These are phyloP conservation scores for Arizona elegans DNA, from an alignment of 2,113 vertebrate species.

Conservation along the genomic window DNA sequence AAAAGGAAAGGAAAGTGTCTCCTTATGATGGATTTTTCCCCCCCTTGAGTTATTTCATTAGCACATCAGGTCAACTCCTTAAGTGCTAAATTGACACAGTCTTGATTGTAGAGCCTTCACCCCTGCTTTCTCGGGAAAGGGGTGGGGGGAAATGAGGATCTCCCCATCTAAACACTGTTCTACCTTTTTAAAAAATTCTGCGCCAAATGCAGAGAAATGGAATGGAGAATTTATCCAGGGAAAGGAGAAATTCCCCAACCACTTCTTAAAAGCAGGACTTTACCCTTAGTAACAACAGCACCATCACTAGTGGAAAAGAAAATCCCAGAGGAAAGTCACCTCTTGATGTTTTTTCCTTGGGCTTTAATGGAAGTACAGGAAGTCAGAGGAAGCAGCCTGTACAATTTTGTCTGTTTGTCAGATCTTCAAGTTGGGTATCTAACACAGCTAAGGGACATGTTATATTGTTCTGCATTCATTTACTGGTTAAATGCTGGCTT, in stretches of 20 bases:
- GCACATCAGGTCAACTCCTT: not conserved
- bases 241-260: not conserved
- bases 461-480: not conserved
- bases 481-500: slow-evolving; percentile 4
- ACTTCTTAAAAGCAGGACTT: not conserved
- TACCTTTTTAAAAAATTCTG: not conserved
- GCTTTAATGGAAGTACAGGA: not conserved
- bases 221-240: not conserved
- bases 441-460: slow-evolving; percentile 1
- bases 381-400: not conserved
- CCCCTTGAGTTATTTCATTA: not conserved
- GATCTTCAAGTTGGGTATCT: not conserved
- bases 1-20: not conserved
- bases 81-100: not conserved
- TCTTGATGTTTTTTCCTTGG: not conserved
- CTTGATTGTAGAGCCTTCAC: not conserved
- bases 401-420: not conserved
- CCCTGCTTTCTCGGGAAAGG: not conserved
- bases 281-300: not conserved
- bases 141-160: not conserved
- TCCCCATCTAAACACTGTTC: not conserved
- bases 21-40: not conserved
- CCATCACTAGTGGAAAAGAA: not conserved
- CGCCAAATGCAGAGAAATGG: not conserved
- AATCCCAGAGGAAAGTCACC: not conserved